Evolutionary conservation across 2,113 vertebrate species (phyloP).

Genomic region (Pungitius pungitius): DNA sequence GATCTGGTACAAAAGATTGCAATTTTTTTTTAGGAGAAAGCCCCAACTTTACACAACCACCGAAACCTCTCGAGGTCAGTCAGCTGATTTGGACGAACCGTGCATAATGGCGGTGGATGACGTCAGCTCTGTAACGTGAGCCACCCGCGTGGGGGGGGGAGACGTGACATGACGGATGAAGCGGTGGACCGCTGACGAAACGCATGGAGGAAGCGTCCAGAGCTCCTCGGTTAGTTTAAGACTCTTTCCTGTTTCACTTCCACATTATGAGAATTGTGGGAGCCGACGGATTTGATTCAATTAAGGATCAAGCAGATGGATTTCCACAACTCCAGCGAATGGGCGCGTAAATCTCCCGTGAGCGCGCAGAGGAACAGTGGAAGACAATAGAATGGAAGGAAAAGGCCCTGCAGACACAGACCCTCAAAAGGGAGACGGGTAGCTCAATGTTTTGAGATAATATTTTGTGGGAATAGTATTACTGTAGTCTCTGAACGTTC

Average conservation of each 20-base stretch:
- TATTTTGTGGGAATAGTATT: not conserved
- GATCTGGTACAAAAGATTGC: not conserved
- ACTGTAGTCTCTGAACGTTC: not conserved
- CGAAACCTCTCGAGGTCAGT: constrained; percentile 43
- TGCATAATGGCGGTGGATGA: constrained; percentile 46
- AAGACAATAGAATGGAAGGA: not conserved
- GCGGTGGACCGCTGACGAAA: constrained; percentile 64
- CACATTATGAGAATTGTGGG: constrained; percentile 49
- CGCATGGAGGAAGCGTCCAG: constrained; percentile 55
- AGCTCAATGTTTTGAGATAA: not conserved
- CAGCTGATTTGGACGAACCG: constrained; percentile 68
- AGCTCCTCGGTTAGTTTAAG: constrained; percentile 61
- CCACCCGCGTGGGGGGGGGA: constrained; percentile 67
- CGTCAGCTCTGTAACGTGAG: constrained; percentile 65
- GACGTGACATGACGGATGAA: constrained; percentile 72
- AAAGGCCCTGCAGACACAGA: constrained; percentile 8
- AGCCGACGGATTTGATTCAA: constrained; percentile 40
- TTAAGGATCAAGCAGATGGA: constrained; percentile 52
- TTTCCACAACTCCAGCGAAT: constrained; percentile 3
- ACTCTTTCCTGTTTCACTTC: constrained; percentile 69
- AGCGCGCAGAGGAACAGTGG: not conserved
- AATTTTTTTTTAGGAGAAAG: not conserved
- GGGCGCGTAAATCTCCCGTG: constrained; percentile 29
- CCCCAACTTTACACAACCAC: constrained; percentile 13
- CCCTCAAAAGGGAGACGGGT: too few relatives aligned